Evolutionary conservation across 2,113 vertebrate species (phyloP).

Genomic region (Erpornis zantholeuca): DNA sequence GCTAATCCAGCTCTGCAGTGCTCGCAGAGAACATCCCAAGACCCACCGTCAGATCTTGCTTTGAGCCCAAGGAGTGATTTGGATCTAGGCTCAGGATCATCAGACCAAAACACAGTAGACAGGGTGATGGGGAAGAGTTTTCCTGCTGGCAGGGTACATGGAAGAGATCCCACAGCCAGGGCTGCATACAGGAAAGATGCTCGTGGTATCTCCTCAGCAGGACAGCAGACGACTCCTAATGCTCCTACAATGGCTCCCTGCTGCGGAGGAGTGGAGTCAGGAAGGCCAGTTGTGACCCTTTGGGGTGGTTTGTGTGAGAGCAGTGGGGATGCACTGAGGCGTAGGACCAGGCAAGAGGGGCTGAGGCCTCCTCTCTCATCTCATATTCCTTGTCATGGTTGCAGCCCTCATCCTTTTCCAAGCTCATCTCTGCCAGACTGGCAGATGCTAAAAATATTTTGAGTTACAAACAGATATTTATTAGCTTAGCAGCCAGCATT

Average conservation of each 20-base stretch:
- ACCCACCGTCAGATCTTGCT: neutral
- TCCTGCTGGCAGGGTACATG: neutral
- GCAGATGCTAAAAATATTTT: neutral
- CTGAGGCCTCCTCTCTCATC: neutral
- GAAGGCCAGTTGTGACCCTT: neutral
- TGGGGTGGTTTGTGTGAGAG: neutral
- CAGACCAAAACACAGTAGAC: neutral
- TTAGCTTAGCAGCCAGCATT: neutral
- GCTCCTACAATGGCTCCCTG: neutral
- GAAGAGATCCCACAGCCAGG: neutral
- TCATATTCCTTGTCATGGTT: neutral
- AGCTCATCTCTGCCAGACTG: neutral
- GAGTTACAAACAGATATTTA: neutral
- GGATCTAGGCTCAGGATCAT: neutral
- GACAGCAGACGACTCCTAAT: neutral
- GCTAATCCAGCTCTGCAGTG: fast-evolving
- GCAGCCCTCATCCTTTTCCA: neutral
- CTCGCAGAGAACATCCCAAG: neutral
- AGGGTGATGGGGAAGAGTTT: neutral
- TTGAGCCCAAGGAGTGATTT: neutral
- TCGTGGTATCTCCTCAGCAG: neutral
- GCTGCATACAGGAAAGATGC: neutral
- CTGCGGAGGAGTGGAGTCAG: neutral
- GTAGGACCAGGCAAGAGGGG: neutral
- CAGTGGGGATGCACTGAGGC: neutral